Base-by-base conservation (phyloP, 1,140 invertebrate species). In the Xylocopa sonorina region DNA sequence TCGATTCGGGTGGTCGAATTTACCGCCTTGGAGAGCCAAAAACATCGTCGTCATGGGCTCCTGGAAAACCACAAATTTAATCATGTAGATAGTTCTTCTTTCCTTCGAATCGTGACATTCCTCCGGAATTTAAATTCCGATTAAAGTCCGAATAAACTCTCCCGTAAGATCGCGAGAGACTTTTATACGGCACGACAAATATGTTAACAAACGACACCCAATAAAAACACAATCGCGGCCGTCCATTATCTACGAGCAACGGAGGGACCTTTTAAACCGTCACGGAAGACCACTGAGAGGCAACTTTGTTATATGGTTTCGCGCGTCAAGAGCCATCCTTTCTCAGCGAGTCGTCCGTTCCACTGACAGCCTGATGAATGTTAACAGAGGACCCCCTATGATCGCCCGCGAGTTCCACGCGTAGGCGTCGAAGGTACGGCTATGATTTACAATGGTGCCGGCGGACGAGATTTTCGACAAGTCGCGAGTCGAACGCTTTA, bases 11-110 rank as follows among this genome's bases (percentile, higher is more conserved):
- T 99, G 98, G 91, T 99, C 99, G 92, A 99, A 99, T 90, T 99
- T 99, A 32, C 98, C 99, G 66, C 98, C 98, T 95, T 99, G 99
- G n/a, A 99, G 94, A 21, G 98, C 97, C 81, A 99, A 93, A 93
- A 99, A 99, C 97, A 99, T 98, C 6, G 98, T 98, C 1, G 99
- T 99, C 94, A 99, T 99, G 1, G 99, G 99, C 93, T 99, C 99
- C 96, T 98, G 90, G 3, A 92, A 91, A 75, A 64, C 82, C 71
- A 53, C 67, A 43, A 71, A 60, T 48, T 76, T 51, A 29, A 16
- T 12, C 48, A 24, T 55, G 21, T 10, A 55, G 27, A 16, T 21
- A 48, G 10, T 48, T 16, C 10, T 16, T 16, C n/a, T n/a, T n/a
- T n/a, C n/a, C n/a, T n/a, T n/a, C n/a, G 10, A 48, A 48, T 5